phyloP scores from a whole-genome alignment of 2,113 vertebrate species.

The Nycticryphes semicollaris region DNA sequence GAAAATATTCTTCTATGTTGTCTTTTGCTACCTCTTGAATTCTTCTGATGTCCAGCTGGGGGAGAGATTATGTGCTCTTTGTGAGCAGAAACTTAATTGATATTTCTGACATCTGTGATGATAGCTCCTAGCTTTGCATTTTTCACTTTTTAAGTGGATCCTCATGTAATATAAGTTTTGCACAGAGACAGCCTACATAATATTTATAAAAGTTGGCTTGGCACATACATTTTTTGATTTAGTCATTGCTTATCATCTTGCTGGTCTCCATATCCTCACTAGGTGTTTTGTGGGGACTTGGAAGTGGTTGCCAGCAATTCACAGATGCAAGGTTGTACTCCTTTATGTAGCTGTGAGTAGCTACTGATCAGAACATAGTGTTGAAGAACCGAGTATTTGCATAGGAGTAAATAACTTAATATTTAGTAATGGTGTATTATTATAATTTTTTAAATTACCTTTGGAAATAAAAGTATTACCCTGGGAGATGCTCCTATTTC shows the following conservation, averaged over 20 bases:
- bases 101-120: neutral
- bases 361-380: neutral
- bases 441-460: neutral
- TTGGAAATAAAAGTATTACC: neutral
- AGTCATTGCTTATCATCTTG: neutral
- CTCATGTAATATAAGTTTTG: neutral
- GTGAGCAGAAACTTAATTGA: neutral
- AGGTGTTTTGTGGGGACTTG: neutral
- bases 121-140: neutral
- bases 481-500: neutral
- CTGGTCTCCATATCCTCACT: neutral
- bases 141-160: neutral
- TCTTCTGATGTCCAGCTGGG: neutral
- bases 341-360: fast-evolving
- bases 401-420: neutral
- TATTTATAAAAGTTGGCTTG: neutral
- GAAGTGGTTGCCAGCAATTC: neutral
- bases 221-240: neutral
- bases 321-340: neutral
- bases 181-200: neutral
- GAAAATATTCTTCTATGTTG: neutral
- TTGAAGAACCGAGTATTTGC: neutral
- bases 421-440: neutral
- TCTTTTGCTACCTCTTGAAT: neutral
- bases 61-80: neutral